These are phyloP conservation scores for Anhinga rufa DNA, from an alignment of 2,113 vertebrate genomes.

Conservation along the genomic window DNA sequence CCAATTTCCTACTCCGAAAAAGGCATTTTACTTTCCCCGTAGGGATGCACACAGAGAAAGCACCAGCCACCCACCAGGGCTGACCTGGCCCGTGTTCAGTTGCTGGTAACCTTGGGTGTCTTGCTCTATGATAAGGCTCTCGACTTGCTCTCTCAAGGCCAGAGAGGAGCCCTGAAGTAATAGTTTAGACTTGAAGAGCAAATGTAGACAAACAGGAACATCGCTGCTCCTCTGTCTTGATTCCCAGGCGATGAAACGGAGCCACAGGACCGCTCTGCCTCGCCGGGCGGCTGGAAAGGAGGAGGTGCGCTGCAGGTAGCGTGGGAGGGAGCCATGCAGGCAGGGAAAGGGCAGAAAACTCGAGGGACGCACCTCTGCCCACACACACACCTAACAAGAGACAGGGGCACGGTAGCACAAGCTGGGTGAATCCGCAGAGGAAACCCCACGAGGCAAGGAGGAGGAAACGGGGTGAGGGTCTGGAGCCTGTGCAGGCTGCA, in stretches of 20 bases:
- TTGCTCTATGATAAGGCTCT: fast-evolving
- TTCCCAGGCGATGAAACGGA: neutral
- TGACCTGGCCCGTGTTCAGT: neutral
- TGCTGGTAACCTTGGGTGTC: neutral
- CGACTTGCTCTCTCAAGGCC: neutral
- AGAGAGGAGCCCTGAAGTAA: neutral
- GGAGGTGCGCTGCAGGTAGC: neutral
- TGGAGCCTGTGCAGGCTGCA: neutral
- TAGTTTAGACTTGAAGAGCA: neutral
- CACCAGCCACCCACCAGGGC: neutral
- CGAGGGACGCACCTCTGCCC: neutral
- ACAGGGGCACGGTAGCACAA: too few relatives aligned
- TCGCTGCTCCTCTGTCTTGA: neutral
- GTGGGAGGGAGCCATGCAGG: neutral
- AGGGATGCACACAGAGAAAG: neutral
- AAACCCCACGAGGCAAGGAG: neutral
- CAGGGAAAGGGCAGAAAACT: neutral
- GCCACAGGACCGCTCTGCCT: neutral
- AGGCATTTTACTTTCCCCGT: neutral
- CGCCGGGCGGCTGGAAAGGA: neutral
- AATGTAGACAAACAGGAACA: neutral
- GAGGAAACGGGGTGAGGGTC: neutral
- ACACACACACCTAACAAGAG: neutral
- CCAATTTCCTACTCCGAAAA: fast-evolving
- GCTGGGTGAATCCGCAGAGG: too few relatives aligned